phyloP scores from a whole-genome alignment of 2,888 invertebrate genomes.

The Stictocephala bisonia region DNA sequence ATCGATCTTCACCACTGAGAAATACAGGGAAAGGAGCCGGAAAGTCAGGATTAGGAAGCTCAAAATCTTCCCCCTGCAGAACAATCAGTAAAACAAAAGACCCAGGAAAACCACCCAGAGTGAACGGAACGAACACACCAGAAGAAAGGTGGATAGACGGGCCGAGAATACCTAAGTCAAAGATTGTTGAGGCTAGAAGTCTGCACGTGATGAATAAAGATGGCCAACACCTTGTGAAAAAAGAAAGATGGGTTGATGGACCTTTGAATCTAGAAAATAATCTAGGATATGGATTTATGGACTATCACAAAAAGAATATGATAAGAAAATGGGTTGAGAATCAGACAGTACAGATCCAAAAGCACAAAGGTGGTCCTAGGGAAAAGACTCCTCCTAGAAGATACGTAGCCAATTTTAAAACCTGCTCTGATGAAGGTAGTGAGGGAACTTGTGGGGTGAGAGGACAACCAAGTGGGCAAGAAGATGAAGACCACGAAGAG shows the following conservation, averaged over 20 bases:
- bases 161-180: slow-evolving; percentile 81
- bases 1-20: slow-evolving; percentile 60
- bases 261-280: slow-evolving; percentile 70
- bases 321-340: slow-evolving; percentile 94
- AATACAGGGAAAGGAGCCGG: slow-evolving; percentile 56
- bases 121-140: slow-evolving; percentile 45
- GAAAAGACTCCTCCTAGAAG: slow-evolving; percentile 62
- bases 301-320: slow-evolving; percentile 92
- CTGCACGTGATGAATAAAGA: slow-evolving; percentile 48
- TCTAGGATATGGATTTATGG: slow-evolving; percentile 88
- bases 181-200: slow-evolving; percentile 57
- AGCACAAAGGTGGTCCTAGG: slow-evolving; percentile 64
- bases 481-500: slow-evolving; percentile 54
- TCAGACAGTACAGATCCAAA: slow-evolving; percentile 84
- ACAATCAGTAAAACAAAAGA: slow-evolving; percentile 67
- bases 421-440: slow-evolving; percentile 64
- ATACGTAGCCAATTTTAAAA: slow-evolving; percentile 74
- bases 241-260: slow-evolving; percentile 96
- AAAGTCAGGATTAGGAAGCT: slow-evolving; percentile 59
- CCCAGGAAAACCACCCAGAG: slow-evolving; percentile 62
- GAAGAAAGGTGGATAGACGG: slow-evolving; percentile 98
- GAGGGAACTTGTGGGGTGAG: slow-evolving; percentile 52
- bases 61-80: slow-evolving; percentile 68
- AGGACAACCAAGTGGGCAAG: slow-evolving; percentile 57
- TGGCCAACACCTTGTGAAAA: slow-evolving; percentile 70